A percentile compares a stretch with the other conserved stretches of the same genome.
Evolutionary conservation across 2,888 invertebrate genomes (phyloP).

Genomic region (Nemotelus nigrinus): DNA sequence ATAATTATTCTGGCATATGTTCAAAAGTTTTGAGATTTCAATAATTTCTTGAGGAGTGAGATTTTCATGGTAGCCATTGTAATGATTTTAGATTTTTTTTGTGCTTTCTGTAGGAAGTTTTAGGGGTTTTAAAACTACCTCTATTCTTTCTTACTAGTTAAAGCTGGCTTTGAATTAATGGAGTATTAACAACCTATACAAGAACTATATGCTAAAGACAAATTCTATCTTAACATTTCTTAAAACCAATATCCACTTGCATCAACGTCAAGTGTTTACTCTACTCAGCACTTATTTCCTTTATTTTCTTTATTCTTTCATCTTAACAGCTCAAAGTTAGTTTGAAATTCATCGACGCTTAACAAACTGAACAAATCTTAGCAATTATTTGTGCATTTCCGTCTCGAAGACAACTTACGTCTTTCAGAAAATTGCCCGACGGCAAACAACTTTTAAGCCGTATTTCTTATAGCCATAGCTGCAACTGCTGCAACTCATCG

Average conservation of each 20-base stretch:
- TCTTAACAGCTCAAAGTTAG: not conserved
- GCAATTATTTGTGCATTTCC: constrained; percentile 39
- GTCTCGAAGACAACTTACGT: not conserved
- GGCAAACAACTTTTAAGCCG: constrained; percentile 8
- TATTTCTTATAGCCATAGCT: not conserved
- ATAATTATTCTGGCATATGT: no score
- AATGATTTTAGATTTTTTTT: no score
- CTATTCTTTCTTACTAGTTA: no score
- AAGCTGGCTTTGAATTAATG: no score
- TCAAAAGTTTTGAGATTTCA: no score
- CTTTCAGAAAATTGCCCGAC: not conserved
- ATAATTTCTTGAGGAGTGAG: no score
- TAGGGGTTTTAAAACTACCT: no score
- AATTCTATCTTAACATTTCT: not conserved
- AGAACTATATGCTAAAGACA: no score
- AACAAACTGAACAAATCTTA: constrained; percentile 8
- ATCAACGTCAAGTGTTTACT: constrained; percentile 14
- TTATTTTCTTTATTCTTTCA: not conserved
- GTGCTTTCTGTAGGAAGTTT: no score
- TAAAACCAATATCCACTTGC: not conserved
- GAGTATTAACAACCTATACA: no score
- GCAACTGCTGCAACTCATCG: no score
- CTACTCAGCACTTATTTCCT: not conserved
- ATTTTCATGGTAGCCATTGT: no score
- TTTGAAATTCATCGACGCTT: constrained; percentile 23